Conservation (phyloP, 2,797 vertebrate species). For the Babyrousa celebensis region DNA sequence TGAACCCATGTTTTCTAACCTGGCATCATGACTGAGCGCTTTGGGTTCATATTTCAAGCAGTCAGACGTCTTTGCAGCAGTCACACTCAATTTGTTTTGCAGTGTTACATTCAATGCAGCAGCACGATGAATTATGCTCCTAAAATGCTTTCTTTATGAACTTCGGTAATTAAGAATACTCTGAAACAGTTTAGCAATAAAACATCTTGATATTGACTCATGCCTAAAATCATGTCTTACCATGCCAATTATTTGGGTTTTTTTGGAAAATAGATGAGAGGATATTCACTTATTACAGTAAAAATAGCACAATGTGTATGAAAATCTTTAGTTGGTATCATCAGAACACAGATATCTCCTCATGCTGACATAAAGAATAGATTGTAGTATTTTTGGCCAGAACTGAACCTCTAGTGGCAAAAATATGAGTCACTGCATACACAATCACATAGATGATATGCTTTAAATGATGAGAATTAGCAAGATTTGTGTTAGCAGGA, state of each 20-base stretch:
- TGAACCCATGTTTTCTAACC: neutral
- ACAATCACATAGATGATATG: accelerated
- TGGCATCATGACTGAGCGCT: accelerated
- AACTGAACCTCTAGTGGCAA: neutral
- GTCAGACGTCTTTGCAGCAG: neutral
- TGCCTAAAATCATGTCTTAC: neutral
- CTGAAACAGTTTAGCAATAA: neutral
- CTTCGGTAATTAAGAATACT: neutral
- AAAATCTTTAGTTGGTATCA: neutral
- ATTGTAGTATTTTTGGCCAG: too few species aligned
- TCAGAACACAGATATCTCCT: neutral
- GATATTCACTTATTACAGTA: neutral
- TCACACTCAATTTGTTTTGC: neutral
- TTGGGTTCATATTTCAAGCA: neutral
- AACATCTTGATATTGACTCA: neutral
- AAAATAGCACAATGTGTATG: neutral
- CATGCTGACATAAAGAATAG: neutral
- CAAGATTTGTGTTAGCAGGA: accelerated
- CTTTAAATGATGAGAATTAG: neutral
- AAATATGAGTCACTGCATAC: accelerated
- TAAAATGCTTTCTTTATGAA: neutral
- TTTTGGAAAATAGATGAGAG: neutral
- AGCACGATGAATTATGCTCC: neutral
- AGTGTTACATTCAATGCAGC: too few species aligned
- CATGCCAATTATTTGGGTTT: neutral